Conservation (phyloP, 1,140 invertebrate genomes). For the Ditylenchus dipsaci region DNA sequence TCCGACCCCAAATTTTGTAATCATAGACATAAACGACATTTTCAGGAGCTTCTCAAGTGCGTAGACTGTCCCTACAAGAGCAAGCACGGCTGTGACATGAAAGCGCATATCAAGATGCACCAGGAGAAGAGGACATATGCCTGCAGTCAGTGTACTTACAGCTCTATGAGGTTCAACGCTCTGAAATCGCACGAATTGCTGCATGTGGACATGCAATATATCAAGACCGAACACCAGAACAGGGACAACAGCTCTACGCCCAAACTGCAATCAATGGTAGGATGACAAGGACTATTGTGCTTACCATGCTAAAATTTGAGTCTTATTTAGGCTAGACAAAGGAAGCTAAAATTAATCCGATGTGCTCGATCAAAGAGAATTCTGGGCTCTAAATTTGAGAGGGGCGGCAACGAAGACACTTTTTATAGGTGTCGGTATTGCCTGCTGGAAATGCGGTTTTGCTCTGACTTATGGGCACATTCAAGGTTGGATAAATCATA, state of each 20-base stretch:
- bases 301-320: background rate
- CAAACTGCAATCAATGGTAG: background rate
- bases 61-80: constrained; percentile 29
- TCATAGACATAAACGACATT: background rate
- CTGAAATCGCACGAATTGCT: background rate
- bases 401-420: background rate
- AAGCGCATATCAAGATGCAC: constrained; percentile 38
- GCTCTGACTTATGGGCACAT: background rate
- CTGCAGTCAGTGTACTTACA: constrained; percentile 24
- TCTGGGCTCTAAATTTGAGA: background rate
- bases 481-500: background rate
- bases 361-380: background rate
- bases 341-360: background rate
- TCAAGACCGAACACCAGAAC: background rate
- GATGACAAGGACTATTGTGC: too few species aligned
- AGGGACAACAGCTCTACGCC: background rate
- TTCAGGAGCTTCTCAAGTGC: constrained; percentile 19
- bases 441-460: background rate
- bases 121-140: constrained; percentile 15
- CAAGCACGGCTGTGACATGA: constrained; percentile 40
- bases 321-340: background rate
- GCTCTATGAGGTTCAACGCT: constrained; percentile 20
- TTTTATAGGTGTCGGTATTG: background rate
- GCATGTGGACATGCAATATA: background rate
- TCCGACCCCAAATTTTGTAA: background rate